These are phyloP conservation scores for Ceratitis capitata DNA, from an alignment of 1,140 invertebrate species.

Conservation along the genomic window DNA sequence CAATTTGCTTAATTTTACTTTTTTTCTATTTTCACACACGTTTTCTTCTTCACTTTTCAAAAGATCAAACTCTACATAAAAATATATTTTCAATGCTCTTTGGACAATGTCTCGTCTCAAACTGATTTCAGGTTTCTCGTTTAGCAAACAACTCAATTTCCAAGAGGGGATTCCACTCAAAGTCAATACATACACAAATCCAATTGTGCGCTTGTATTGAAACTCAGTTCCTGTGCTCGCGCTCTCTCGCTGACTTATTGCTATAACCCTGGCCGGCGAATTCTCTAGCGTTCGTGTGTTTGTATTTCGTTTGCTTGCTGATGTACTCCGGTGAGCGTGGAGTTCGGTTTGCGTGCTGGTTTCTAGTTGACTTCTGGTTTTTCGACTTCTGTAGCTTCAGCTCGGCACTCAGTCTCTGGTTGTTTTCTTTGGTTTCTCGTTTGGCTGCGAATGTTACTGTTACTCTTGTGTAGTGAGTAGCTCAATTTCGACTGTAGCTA, in stretches of 20 bases:
- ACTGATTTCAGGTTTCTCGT: conserved; percentile 54
- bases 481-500: conserved; percentile 24
- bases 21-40: not conserved
- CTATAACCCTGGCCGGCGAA: not conserved
- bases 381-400: not conserved
- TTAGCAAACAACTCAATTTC: conserved; percentile 61
- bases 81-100: conserved; percentile 50
- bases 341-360: not conserved
- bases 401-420: not conserved
- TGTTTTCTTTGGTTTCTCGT: conserved; percentile 31
- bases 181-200: not conserved
- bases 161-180: conserved; percentile 45
- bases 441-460: conserved; percentile 14
- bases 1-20: not conserved
- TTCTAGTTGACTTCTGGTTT: conserved; percentile 13
- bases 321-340: not conserved
- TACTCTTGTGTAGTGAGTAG: not conserved
- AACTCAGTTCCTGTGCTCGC: not conserved
- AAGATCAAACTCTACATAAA: not conserved
- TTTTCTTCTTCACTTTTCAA: not conserved
- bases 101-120: conserved; percentile 60
- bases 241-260: not conserved
- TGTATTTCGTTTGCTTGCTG: not conserved
- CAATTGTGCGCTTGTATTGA: not conserved
- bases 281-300: not conserved